Percentiles rank a stretch among this genome's conserved stretches.
These are phyloP conservation scores for Drosophila fulvimacula DNA, from an alignment of 2,888 invertebrate genomes.

Conservation along the genomic window DNA sequence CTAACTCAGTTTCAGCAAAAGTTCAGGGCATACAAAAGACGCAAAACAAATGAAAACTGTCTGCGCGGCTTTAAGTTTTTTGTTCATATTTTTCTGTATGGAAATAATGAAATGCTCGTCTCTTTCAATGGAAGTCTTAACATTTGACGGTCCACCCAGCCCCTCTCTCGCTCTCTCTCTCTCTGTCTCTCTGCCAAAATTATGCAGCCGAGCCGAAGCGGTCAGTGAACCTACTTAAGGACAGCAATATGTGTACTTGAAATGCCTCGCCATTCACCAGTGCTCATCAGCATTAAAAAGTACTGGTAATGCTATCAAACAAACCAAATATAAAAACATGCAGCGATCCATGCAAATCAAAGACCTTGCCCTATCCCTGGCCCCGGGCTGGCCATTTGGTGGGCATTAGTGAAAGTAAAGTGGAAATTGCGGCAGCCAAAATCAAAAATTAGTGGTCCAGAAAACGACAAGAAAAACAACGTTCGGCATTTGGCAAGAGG, in stretches of 20 bases:
- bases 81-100: constrained; percentile 1
- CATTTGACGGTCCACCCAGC: constrained; percentile 6
- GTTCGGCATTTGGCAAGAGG: constrained; percentile 10
- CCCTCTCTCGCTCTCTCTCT: too few species aligned
- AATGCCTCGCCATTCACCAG: constrained; percentile 18
- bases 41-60: constrained; percentile 1
- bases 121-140: constrained; percentile 8
- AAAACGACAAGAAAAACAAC: constrained; percentile 46
- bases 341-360: constrained; percentile 44
- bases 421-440: constrained; percentile 44
- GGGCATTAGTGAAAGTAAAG: constrained; percentile 65
- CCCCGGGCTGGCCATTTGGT: constrained; percentile 11
- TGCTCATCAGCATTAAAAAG: constrained; percentile 7
- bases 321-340: constrained; percentile 20
- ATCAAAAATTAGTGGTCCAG: constrained; percentile 55
- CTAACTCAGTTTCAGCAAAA: not conserved
- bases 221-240: constrained; percentile 16
- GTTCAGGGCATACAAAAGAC: not conserved
- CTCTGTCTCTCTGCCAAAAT: not conserved
- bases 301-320: constrained; percentile 27
- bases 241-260: not conserved
- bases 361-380: constrained; percentile 15
- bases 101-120: not conserved
- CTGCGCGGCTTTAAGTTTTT: constrained; percentile 6
- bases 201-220: constrained; percentile 13